Conservation (phyloP, 2,797 vertebrate genomes). For the Coregonus ussuriensis region DNA sequence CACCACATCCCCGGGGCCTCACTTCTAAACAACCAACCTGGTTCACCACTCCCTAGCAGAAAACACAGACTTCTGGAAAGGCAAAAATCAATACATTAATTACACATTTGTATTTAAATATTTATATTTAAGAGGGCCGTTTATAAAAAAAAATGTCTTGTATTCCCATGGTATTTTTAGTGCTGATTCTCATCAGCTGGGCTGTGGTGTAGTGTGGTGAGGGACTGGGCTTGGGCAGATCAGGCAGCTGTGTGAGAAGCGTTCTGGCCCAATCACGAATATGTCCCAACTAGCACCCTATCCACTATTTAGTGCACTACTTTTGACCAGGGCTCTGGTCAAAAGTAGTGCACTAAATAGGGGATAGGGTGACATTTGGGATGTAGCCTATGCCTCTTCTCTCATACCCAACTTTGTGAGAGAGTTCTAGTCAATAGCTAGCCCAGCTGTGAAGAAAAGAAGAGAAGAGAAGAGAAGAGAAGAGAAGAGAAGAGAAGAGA, state of each 20-base stretch:
- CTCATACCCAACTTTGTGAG: slow-evolving; percentile 29
- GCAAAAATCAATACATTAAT: slow-evolving; percentile 84
- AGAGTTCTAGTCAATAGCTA: slow-evolving; percentile 31
- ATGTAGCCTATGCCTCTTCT: neutral
- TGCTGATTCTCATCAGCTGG: slow-evolving; percentile 62
- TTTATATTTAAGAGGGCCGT: slow-evolving; percentile 73
- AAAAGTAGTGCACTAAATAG: neutral
- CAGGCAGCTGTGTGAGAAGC: slow-evolving; percentile 2
- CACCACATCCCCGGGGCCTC: slow-evolving; percentile 78
- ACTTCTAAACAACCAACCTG: slow-evolving; percentile 80
- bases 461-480: no score
- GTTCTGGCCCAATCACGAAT: neutral
- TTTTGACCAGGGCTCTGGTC: neutral
- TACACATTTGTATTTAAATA: slow-evolving; percentile 82
- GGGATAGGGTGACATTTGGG: neutral
- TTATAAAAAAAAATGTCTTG: slow-evolving; percentile 70
- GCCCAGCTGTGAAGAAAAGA: slow-evolving; percentile 16
- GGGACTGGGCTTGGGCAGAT: neutral
- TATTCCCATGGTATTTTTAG: slow-evolving; percentile 73
- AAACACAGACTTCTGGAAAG: slow-evolving; percentile 74
- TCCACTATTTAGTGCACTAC: neutral
- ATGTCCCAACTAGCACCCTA: neutral
- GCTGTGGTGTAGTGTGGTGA: slow-evolving; percentile 57
- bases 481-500: no score
- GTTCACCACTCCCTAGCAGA: slow-evolving; percentile 74